Base-by-base conservation (phyloP, 2,113 vertebrate species). In the Toxotes chatareus region DNA sequence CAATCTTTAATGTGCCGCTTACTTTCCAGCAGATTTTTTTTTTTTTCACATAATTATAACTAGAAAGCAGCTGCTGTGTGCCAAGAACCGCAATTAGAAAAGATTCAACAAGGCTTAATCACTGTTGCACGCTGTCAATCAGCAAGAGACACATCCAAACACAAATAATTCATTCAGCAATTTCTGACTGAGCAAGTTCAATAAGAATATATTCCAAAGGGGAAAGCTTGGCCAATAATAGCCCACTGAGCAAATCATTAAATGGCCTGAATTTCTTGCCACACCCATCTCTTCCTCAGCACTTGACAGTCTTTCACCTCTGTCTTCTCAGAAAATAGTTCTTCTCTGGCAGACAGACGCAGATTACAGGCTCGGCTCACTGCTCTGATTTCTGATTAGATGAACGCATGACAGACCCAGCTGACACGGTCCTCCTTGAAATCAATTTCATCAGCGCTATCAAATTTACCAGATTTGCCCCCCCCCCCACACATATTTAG, bases 361-460 rank as follows among this genome's bases (percentile, higher is more conserved):
- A 66, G 60, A 83, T 72, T 5, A 55, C 9, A 6, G 47, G 66
- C 60, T 32, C 16, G 57, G 16, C 63, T 78, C 61, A 46, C 13
- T 23, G n/a, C 70, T 72, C 66, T 61, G 53, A 71, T 42, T 65
- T 57, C 23, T 70, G 59, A 72, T 72, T 38, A 61, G 55, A 76
- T 63, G 31, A 27, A 56, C 27, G 23, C 46, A 16, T 16, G 23
- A 51, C 47, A 64, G 38, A 65, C 34, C 32, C 4, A 6, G 61
- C 17, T 16, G 8, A 70, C 55, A 17, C 10, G 21, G 34, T 69
- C 63, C 69, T 49, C 57, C 72, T 62, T 83, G 61, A 80, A 77
- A 80, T 77, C 81, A 74, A 46, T 69, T 76, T 51, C n/a, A 71
- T 74, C 76, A 76, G 23, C 55, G 44, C 7, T 3, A 32, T 31